Evolutionary conservation across 2,797 vertebrate genomes (phyloP).

Genomic region (Gymnodraco acuticeps): DNA sequence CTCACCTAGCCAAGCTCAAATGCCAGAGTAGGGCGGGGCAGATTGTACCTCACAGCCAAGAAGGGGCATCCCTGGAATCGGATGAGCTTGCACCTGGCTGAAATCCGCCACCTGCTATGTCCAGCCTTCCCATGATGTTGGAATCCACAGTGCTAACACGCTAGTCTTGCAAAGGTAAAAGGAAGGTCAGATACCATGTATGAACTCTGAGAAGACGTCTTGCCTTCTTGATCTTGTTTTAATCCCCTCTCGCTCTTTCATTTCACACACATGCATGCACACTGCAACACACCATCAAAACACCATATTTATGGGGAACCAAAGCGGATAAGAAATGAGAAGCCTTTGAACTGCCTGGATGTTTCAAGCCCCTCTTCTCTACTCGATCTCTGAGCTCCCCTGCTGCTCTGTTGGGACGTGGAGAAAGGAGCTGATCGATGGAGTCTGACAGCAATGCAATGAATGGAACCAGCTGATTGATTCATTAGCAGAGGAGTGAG

Average conservation of each 20-base stretch:
- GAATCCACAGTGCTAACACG: conserved; percentile 26
- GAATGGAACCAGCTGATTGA: conserved; percentile 81
- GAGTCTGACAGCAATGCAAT: conserved; percentile 77
- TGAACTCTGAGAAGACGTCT: conserved; percentile 44
- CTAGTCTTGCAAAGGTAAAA: conserved; percentile 45
- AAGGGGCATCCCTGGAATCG: conserved; percentile 34
- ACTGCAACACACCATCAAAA: conserved; percentile 54
- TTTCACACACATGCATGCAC: conserved; percentile 51
- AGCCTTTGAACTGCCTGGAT: conserved; percentile 73
- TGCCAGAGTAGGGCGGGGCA: conserved; percentile 8
- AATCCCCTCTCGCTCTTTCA: conserved; percentile 49
- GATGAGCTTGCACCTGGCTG: conserved; percentile 45
- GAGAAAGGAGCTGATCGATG: conserved; percentile 77
- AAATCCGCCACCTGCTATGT: conserved; percentile 57
- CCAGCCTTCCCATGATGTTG: conserved; percentile 26
- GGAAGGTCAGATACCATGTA: conserved; percentile 55
- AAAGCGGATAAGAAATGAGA: conserved; percentile 60
- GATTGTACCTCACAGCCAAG: conserved; percentile 44
- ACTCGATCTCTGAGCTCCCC: conserved; percentile 60
- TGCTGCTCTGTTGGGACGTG: conserved; percentile 65
- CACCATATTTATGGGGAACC: conserved; percentile 59
- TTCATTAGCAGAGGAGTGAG: conserved; percentile 72
- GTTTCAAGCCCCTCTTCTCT: conserved; percentile 56
- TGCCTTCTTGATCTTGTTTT: conserved; percentile 66
- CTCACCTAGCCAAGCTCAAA: conserved; percentile 54